Percentiles rank a stretch among this genome's conserved stretches.
phyloP scores from a whole-genome alignment of 2,888 invertebrate species.

The Leucania comma region DNA sequence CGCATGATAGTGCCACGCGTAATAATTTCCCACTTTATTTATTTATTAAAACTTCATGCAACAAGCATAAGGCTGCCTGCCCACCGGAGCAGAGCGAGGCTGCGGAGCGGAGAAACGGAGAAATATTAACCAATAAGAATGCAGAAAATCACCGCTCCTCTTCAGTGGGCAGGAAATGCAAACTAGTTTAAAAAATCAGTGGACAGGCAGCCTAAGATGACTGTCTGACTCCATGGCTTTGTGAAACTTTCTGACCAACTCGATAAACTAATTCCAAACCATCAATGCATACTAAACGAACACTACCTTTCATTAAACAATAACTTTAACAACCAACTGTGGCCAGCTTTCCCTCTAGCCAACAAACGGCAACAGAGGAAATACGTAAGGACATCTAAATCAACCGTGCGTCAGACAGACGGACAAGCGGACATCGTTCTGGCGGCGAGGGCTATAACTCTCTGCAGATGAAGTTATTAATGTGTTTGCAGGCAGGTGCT shows the following conservation, averaged over 20 bases:
- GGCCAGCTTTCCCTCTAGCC: constrained; percentile 33
- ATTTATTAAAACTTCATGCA: no score
- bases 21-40: no score
- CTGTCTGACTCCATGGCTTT: neutral
- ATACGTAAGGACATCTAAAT: constrained; percentile 81
- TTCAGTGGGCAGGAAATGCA: no score
- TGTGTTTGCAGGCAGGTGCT: constrained; percentile 66
- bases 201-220: no score
- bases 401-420: constrained; percentile 76
- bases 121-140: no score
- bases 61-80: no score
- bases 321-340: constrained; percentile 10
- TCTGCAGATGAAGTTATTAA: constrained; percentile 82
- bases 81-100: no score
- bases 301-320: neutral
- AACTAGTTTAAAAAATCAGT: no score
- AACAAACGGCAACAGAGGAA: constrained; percentile 65
- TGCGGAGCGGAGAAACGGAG: no score
- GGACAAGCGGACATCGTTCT: constrained; percentile 74
- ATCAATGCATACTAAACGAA: neutral
- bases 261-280: neutral
- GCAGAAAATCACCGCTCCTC: no score
- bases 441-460: constrained; percentile 75
- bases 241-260: neutral
- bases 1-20: no score